These are phyloP conservation scores for Hypsopygia costalis DNA, from an alignment of 2,888 invertebrate genomes.

Conservation along the genomic window DNA sequence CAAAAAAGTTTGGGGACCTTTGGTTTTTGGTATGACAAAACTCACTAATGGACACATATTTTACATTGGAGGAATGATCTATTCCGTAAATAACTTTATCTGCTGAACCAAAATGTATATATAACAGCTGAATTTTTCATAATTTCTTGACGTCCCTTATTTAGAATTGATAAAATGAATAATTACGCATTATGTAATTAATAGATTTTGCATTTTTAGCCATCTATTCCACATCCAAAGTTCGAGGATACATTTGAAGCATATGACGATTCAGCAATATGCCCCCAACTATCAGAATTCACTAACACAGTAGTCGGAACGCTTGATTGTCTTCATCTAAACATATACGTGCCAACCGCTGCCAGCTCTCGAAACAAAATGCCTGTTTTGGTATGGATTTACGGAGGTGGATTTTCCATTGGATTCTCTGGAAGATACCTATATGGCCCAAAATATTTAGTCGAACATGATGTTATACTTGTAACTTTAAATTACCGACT, in stretches of 20 bases:
- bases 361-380: conserved; percentile 30
- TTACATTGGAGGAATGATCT: too few relatives aligned
- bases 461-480: conserved; percentile 45
- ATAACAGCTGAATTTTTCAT: too few relatives aligned
- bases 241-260: conserved; percentile 32
- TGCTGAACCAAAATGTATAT: too few relatives aligned
- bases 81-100: too few relatives aligned
- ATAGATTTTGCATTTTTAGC: conserved; percentile 26
- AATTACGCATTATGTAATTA: not conserved
- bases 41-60: too few relatives aligned
- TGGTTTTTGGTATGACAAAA: too few relatives aligned
- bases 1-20: too few relatives aligned
- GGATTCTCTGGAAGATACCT: conserved; percentile 28
- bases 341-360: conserved; percentile 36
- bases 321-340: conserved; percentile 33
- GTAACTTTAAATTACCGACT: conserved; percentile 46
- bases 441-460: conserved; percentile 38
- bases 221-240: conserved; percentile 23
- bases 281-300: conserved; percentile 33
- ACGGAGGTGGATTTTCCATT: conserved; percentile 39
- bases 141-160: not conserved
- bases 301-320: conserved; percentile 23
- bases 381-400: conserved; percentile 46
- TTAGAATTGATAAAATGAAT: not conserved
- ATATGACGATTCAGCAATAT: conserved; percentile 31